phyloP scores from a whole-genome alignment of 2,888 invertebrate genomes.

The Eueremaeus valkanovi region DNA sequence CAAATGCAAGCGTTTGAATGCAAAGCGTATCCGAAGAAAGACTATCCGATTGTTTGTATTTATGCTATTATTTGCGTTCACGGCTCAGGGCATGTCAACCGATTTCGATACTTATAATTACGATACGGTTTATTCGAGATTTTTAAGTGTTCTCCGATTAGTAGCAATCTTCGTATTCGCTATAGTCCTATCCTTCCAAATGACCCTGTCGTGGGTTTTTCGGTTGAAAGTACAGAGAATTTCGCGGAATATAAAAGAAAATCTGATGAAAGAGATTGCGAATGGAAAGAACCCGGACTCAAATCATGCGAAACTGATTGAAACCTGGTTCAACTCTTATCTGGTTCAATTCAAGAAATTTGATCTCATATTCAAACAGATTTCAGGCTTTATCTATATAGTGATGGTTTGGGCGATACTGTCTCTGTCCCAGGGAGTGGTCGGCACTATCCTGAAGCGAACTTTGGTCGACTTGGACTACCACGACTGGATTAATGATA shows the following conservation, averaged over 20 bases:
- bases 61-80: no score
- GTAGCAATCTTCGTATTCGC: not conserved
- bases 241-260: not conserved
- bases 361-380: not conserved
- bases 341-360: not conserved
- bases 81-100: no score
- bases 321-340: not conserved
- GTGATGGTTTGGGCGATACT: not conserved
- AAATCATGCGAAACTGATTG: not conserved
- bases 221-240: not conserved
- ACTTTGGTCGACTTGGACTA: not conserved
- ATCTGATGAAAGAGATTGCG: not conserved
- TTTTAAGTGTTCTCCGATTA: no score
- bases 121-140: no score
- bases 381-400: not conserved
- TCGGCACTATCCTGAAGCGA: not conserved
- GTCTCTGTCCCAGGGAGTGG: not conserved
- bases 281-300: not conserved
- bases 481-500: not conserved
- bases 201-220: slow-evolving; percentile 12
- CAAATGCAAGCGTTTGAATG: not conserved
- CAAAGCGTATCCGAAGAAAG: no score
- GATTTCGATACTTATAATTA: no score
- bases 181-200: not conserved
- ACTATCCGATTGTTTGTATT: not conserved